These are phyloP conservation scores for Pseudolaguvia tuberculata DNA, from an alignment of 2,113 vertebrate species.

Conservation along the genomic window DNA sequence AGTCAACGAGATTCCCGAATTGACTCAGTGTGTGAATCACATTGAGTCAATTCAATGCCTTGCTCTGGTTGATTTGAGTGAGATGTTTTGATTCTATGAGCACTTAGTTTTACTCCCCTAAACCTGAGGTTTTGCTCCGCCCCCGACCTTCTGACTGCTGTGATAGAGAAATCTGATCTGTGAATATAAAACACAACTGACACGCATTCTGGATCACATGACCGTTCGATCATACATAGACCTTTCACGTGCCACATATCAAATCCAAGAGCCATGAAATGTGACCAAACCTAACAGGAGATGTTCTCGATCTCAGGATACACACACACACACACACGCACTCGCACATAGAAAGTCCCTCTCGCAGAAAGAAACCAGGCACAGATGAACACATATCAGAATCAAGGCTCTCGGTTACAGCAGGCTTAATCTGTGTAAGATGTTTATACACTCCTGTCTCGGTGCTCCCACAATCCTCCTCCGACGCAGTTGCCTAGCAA, in stretches of 20 bases:
- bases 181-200: neutral
- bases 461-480: constrained; percentile 72
- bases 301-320: neutral
- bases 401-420: constrained; percentile 28
- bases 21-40: neutral
- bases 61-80: neutral
- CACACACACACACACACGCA: constrained; percentile 5
- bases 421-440: constrained; percentile 44
- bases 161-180: neutral
- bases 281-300: neutral
- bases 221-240: neutral
- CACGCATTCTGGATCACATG: neutral
- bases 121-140: no score
- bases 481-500: constrained; percentile 76
- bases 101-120: no score
- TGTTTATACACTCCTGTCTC: constrained; percentile 56
- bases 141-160: neutral
- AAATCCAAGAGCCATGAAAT: neutral
- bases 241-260: neutral
- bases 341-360: neutral
- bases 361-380: neutral
- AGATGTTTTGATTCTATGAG: no score
- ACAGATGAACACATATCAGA: neutral
- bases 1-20: no score
- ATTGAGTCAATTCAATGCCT: neutral